phyloP scores from a whole-genome alignment of 2,888 invertebrate species.

The Trichopria drosophilae region DNA sequence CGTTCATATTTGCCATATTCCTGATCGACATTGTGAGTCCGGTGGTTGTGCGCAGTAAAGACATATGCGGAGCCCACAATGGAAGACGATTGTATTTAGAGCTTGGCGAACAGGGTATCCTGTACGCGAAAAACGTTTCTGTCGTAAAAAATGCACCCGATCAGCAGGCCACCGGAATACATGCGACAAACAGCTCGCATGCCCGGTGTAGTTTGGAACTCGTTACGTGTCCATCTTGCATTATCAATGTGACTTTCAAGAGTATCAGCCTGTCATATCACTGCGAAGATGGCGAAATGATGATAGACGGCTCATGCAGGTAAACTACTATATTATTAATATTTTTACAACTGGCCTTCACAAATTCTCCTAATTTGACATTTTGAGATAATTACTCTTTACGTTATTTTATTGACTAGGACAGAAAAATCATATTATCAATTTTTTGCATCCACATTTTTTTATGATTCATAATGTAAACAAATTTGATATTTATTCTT shows the following conservation, averaged over 20 bases:
- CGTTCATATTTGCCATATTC: conserved; percentile 26
- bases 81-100: conserved; percentile 56
- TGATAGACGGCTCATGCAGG: conserved; percentile 59
- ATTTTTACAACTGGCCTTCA: neutral
- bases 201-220: conserved; percentile 68
- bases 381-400: too few species aligned
- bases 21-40: conserved; percentile 34
- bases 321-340: conserved; percentile 27
- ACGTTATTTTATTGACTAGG: too few species aligned
- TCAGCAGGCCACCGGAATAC: conserved; percentile 41
- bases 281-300: conserved; percentile 52
- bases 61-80: conserved; percentile 56
- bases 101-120: conserved; percentile 53
- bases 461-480: neutral
- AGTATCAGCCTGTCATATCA: conserved; percentile 56
- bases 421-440: too few species aligned
- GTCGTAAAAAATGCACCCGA: conserved; percentile 44
- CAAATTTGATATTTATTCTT: conserved; percentile 5
- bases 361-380: too few species aligned
- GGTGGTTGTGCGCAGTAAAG: conserved; percentile 51
- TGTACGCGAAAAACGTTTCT: conserved; percentile 54
- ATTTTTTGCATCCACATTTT: neutral
- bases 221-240: conserved; percentile 72
- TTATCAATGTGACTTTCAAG: conserved; percentile 63
- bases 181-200: conserved; percentile 52